Conservation (phyloP, 1,140 invertebrate genomes). For the Drosophila asahinai region DNA sequence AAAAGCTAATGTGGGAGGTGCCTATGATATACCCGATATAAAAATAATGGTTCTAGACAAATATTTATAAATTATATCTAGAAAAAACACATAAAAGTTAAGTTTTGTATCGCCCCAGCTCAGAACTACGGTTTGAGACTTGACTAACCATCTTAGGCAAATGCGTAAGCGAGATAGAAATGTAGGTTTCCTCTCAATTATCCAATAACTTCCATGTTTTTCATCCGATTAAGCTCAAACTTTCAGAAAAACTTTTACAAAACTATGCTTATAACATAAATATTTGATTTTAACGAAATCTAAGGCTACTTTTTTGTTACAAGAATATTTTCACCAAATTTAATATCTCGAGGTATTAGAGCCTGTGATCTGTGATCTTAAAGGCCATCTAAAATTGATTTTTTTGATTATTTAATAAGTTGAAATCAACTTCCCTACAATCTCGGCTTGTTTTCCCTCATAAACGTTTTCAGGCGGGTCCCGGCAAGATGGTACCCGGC, state of each 20-base stretch:
- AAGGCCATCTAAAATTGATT: no score
- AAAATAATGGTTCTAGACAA: no score
- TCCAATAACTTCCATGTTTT: not conserved
- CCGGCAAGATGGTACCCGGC: conserved; percentile 86
- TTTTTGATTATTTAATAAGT: no score
- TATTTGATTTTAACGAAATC: not conserved
- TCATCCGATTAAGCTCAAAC: not conserved
- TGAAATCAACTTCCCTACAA: no score
- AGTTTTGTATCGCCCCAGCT: not conserved
- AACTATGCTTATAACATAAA: not conserved
- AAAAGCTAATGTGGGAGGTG: no score
- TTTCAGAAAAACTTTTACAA: not conserved
- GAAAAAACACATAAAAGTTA: not conserved
- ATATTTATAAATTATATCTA: not conserved
- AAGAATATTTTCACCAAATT: no score
- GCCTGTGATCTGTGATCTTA: no score
- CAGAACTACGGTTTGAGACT: not conserved
- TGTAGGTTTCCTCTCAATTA: not conserved
- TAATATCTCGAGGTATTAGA: no score
- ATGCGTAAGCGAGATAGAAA: not conserved
- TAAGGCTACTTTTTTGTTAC: no score
- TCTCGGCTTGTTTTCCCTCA: no score
- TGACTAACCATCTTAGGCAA: not conserved
- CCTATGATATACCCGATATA: no score
- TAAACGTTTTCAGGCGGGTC: conserved; percentile 62